Percentiles rank a stretch among this genome's conserved stretches.
Conservation (phyloP, 2,113 vertebrate genomes). For the Hyla sarda region DNA sequence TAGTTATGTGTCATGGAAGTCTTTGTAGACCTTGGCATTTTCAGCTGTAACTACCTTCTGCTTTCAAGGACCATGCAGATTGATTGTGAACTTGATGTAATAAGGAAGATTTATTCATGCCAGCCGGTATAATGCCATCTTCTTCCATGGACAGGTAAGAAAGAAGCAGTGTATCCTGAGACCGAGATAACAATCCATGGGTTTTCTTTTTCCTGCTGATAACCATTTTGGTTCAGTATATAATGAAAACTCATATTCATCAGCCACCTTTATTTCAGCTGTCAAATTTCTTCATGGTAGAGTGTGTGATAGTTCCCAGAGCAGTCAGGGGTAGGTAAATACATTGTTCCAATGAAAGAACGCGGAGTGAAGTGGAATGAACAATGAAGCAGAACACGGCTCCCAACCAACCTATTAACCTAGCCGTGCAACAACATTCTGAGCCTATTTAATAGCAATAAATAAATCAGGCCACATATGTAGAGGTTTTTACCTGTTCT, state of each 20-base stretch:
- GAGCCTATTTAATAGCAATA: slow-evolving; percentile 31
- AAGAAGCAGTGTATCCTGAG: not conserved
- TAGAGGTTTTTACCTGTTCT: not conserved
- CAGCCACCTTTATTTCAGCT: slow-evolving; percentile 8
- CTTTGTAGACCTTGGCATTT: not conserved
- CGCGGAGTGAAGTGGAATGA: slow-evolving; percentile 28
- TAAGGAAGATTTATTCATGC: not conserved
- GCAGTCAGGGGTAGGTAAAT: slow-evolving; percentile 21
- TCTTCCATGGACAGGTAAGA: not conserved
- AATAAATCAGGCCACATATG: slow-evolving; percentile 1
- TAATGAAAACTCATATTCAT: not conserved
- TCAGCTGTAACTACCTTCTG: not conserved
- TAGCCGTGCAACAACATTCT: not conserved
- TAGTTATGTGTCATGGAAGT: not conserved
- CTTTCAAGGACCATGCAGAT: not conserved
- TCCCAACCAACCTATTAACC: slow-evolving; percentile 29
- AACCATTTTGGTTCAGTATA: not conserved
- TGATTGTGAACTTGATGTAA: not conserved
- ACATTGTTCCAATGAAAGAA: slow-evolving; percentile 1
- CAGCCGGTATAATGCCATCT: not conserved
- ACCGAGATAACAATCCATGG: not conserved
- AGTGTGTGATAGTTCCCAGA: slow-evolving; percentile 24
- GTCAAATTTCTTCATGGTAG: slow-evolving; percentile 11
- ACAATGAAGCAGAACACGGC: slow-evolving; percentile 12
- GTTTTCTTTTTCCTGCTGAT: not conserved